Percentiles rank a stretch among this genome's conserved stretches.
Evolutionary conservation across 2,888 invertebrate species (phyloP).

Genomic region (Oeneis ivallda): DNA sequence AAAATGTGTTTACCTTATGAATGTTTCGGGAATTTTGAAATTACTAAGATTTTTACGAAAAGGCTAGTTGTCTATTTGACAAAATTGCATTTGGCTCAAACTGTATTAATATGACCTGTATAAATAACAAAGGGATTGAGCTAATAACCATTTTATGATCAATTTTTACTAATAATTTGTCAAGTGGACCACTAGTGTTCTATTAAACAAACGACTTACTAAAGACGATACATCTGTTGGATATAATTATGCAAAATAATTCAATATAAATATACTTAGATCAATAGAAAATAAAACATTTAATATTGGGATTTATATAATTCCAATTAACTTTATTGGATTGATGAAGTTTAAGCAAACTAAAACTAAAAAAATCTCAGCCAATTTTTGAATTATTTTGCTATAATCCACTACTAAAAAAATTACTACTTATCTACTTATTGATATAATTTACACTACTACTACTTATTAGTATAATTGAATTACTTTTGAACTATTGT

Average conservation of each 20-base stretch:
- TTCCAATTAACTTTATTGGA: background rate
- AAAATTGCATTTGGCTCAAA: background rate
- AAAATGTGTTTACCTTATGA: no score
- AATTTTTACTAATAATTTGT: background rate
- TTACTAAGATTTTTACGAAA: background rate
- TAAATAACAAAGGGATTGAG: no score
- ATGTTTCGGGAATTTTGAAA: constrained; percentile 2
- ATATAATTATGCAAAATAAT: constrained; percentile 8
- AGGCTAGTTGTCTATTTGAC: background rate
- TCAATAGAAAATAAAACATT: no score
- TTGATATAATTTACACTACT: constrained; percentile 11
- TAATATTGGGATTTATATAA: background rate
- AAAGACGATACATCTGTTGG: background rate
- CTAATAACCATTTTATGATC: no score
- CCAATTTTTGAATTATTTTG: no score
- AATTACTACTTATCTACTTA: constrained; percentile 1
- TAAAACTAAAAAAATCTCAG: no score
- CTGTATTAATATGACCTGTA: background rate
- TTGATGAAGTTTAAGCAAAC: background rate
- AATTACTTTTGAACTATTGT: constrained; percentile 31
- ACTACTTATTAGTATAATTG: constrained; percentile 24
- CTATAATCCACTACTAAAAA: no score
- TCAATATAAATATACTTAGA: background rate
- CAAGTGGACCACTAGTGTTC: background rate
- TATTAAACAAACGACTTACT: background rate